Conservation (phyloP, 2,888 invertebrate genomes). For the Drosophila sordidula region DNA sequence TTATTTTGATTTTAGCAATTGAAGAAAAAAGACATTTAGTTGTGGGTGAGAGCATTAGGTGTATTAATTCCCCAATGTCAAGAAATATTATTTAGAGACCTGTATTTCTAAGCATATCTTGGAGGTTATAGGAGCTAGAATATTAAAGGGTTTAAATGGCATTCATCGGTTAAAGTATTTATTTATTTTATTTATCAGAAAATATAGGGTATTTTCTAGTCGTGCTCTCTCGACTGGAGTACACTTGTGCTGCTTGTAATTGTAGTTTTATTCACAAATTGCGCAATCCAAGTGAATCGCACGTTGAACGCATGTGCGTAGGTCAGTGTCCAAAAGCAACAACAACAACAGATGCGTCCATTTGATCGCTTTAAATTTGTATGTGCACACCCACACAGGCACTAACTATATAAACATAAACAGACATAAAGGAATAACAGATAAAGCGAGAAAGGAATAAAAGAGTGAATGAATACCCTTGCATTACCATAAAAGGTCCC, state of each 20-base stretch:
- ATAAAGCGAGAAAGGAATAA: not conserved
- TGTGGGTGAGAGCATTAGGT: too few species aligned
- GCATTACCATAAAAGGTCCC: not conserved
- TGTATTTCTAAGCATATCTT: too few species aligned
- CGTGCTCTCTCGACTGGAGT: too few species aligned
- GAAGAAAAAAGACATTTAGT: too few species aligned
- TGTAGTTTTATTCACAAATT: conserved; percentile 23
- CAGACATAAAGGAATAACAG: conserved; percentile 2
- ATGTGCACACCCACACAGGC: not conserved
- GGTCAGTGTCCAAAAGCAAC: conserved; percentile 50
- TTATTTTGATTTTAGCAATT: too few species aligned
- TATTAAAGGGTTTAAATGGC: too few species aligned
- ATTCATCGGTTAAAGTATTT: too few species aligned
- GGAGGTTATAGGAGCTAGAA: too few species aligned
- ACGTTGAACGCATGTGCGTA: conserved; percentile 27
- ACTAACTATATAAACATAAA: not conserved
- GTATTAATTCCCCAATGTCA: too few species aligned
- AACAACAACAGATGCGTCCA: conserved; percentile 3
- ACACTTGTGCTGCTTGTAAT: not conserved
- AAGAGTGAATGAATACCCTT: not conserved
- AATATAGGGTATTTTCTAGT: too few species aligned
- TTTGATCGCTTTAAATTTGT: conserved; percentile 4
- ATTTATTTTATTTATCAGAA: too few species aligned
- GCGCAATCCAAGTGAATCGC: conserved; percentile 26
- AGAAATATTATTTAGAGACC: too few species aligned